Base-by-base conservation (phyloP, 2,113 vertebrate genomes). In the Meriones unguiculatus region DNA sequence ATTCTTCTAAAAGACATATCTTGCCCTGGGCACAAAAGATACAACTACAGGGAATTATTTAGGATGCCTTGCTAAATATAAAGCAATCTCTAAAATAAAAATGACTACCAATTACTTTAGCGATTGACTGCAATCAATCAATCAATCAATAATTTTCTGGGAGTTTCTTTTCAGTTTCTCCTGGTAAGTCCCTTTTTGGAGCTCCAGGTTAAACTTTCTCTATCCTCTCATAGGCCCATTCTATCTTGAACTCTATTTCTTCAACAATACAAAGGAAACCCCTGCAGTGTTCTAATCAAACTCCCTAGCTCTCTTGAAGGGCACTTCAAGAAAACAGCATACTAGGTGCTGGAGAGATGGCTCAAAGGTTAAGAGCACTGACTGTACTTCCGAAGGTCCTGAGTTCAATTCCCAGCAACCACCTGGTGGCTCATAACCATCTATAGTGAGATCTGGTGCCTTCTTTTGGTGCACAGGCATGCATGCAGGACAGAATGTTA, bases 51-150 rank as follows among this genome's bases (percentile, higher is more conserved):
- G 67, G 5, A 65, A 82, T 0, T 89, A 57, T 52, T 77, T 62
- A 75, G 81, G 69, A 90, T 59, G 69, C 52, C 89, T 38, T 77
- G 65, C 64, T 89, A 94, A 80, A 90, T 72, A 96, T 41, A 96
- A 59, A 95, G 81, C 2, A 24, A 38, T 97, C 64, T 92, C 89
- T 95, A 97, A 98, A 98, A 94, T 93, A 97, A 96, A 97, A 81
- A 75, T 87, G 92, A 98, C 57, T 1, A 4, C 92, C 97, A 98
- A 80, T 70, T 32, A 97, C 91, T 86, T 96, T 6, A 57, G 85
- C 90, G 91, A 8, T 57, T 90, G 6, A 81, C 86, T 92, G 85
- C 13, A 8, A n/a, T 77, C 78, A 14, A 32, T 54, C 41, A 90
- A 52, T 57, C 59, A 50, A 38, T 50, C 64, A 12, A 30, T 89